Evolutionary conservation across 2,797 vertebrate species (phyloP), one percentile per base, ranked within the genome.

Genomic region (Otolemur crassicaudatus): DNA sequence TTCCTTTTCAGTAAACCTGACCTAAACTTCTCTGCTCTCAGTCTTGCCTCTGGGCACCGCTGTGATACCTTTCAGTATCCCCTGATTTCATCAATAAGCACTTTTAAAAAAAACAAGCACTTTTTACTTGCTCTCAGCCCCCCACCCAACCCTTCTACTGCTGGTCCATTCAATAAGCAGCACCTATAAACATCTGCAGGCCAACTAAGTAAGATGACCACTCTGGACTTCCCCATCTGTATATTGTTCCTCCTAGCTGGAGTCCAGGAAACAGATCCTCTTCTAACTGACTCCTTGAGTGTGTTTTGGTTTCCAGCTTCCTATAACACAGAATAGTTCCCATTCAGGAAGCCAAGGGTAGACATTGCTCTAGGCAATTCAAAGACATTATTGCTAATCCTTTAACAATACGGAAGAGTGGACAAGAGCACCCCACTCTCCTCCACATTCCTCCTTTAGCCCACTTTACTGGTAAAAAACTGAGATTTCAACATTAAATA

Each of bases 291-390:
- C n/a, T 88, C 58, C 79, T 75, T 43, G 46, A 90, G 58, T 58
- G 60, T 27, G 58, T 80, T 85, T 70, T 94, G 86, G 75, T 89
- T 89, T 96, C 70, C 34, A 92, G 91, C 37, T 94, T 94, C 91
- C 79, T 84, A 1, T 76, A 76, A 84, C n/a, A 88, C 31, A 46
- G 27, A 90, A 87, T 6, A 79, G 81, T 37, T 90, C 37, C 61
- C 53, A 85, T 43, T 83, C 69, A 80, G 75, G 65, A 83, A 87
- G 56, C 43, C 84, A 80, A 77, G 88, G 82, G 65, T 72, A 90
- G 84, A 79, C 63, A 72, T 43, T 46, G 65, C 70, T 91, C 46
- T 65, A 37, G 58, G 63, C 76, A 82, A 91, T 77, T 77, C 65
- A 89, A 93, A 92, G 91, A 86, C 75, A 84, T 80, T 43, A 87